These are phyloP conservation scores for Andricus quercusramuli DNA, from an alignment of 2,888 invertebrate genomes.

Conservation along the genomic window DNA sequence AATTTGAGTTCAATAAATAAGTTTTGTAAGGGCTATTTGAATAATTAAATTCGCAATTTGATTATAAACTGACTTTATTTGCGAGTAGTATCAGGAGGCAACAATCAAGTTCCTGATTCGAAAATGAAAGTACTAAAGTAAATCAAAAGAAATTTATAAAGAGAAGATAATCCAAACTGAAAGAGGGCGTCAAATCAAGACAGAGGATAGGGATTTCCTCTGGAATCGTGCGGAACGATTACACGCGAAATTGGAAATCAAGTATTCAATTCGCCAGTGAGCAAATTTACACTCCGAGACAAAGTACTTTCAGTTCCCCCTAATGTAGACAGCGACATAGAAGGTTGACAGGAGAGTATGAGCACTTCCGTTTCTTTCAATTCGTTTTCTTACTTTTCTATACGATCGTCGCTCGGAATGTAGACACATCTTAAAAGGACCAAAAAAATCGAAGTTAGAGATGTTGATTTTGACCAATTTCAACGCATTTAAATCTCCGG, in stretches of 20 bases:
- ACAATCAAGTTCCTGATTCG: background rate
- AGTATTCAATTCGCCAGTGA: slow-evolving; percentile 57
- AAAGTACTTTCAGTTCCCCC: slow-evolving; percentile 37
- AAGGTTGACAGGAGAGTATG: background rate
- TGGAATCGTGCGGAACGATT: slow-evolving; percentile 43
- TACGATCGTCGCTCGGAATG: slow-evolving; percentile 1
- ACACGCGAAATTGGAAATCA: slow-evolving; percentile 58
- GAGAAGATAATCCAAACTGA: slow-evolving; percentile 13
- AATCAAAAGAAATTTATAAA: slow-evolving; percentile 20
- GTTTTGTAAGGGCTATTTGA: background rate
- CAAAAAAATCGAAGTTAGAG: background rate
- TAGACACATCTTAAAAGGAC: background rate
- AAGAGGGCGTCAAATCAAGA: slow-evolving; percentile 22
- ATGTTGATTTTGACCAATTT: background rate
- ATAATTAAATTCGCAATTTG: background rate
- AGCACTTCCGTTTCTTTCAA: background rate
- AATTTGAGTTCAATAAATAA: background rate
- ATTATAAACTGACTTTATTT: background rate
- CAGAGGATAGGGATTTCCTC: slow-evolving; percentile 5
- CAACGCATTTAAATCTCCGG: background rate
- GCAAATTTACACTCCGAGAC: slow-evolving; percentile 55
- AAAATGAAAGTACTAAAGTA: background rate
- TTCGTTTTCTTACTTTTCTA: background rate
- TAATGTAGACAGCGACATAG: slow-evolving; percentile 32
- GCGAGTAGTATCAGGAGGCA: background rate